Evolutionary conservation across 2,797 vertebrate genomes (phyloP), one percentile per base, ranked within the genome.

Genomic region (Philypnodon macrostomus): DNA sequence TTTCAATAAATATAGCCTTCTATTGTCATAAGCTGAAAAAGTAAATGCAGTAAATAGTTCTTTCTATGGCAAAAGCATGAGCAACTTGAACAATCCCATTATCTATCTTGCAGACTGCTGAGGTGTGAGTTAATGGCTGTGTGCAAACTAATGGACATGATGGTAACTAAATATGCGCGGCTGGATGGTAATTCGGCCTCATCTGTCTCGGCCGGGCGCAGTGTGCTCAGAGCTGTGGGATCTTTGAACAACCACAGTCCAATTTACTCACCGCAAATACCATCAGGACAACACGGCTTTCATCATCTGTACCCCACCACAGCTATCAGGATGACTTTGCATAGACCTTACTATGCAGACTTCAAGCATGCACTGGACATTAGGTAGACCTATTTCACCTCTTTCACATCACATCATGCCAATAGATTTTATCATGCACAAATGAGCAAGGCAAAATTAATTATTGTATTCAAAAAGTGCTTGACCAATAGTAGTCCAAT

Each of bases 261-360:
- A 60, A 67, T 73, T 59, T 68, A 47, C 38, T 50, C 53, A 61
- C 46, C 56, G 48, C 56, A 70, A 74, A 69, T 4, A 61, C 51
- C 52, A 73, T 69, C 54, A 80, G 26, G 55, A 54, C 66, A 60
- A 69, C 27, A 35, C 29, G 15, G 54, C 58, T 58, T 52, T 58
- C 57, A 74, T 68, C 60, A 67, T 63, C 58, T 49, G 60, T 45
- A 65, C 37, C 19, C 66, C 37, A 50, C 47, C 21, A 9, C 17
- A 32, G 56, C 64, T 69, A 39, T 32, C 23, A 14, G 53, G 38
- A 53, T 56, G 47, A 49, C 61, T 32, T 16, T 15, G 19, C 37
- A 50, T 38, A 44, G 54, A 16, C 17, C 58, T 67, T 46, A 34
- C n/a, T n/a, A n/a, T n/a, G n/a, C n/a, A n/a, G n/a, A n/a, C n/a